Percentiles rank a stretch among this genome's conserved stretches.
These are phyloP conservation scores for Eilema griseolum DNA, from an alignment of 2,888 invertebrate genomes.

Conservation along the genomic window DNA sequence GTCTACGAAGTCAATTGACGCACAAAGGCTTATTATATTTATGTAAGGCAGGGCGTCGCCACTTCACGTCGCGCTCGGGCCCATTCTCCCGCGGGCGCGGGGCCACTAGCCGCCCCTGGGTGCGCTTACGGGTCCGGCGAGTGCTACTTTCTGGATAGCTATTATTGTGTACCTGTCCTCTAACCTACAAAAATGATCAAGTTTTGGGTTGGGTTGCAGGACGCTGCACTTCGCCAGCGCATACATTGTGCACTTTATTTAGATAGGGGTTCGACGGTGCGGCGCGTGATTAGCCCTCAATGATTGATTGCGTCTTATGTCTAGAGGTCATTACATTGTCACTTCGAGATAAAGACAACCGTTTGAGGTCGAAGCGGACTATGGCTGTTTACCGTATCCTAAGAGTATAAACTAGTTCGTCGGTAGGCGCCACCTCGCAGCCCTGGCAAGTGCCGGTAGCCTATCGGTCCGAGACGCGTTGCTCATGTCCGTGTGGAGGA, in stretches of 20 bases:
- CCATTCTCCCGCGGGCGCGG: slow-evolving; percentile 17
- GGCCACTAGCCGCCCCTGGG: not conserved
- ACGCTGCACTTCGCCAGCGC: not conserved
- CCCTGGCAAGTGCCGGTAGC: slow-evolving; percentile 4
- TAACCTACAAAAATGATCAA: slow-evolving; percentile 4
- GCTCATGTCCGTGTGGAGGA: slow-evolving; percentile 47
- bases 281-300: slow-evolving; percentile 57
- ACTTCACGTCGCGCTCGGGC: slow-evolving; percentile 7
- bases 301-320: slow-evolving; percentile 54
- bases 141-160: not conserved
- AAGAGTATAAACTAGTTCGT: not conserved
- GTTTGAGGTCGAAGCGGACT: slow-evolving; percentile 61
- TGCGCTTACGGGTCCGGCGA: not conserved
- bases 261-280: slow-evolving; percentile 20
- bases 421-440: slow-evolving; percentile 4
- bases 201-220: not conserved
- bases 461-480: not conserved
- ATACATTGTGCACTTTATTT: slow-evolving; percentile 22
- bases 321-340: slow-evolving; percentile 57
- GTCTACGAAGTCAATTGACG: slow-evolving; percentile 55
- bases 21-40: slow-evolving; percentile 58
- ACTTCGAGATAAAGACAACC: slow-evolving; percentile 54
- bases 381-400: not conserved
- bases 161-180: not conserved
- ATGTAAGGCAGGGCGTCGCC: slow-evolving; percentile 30